Conservation (phyloP, 53 echinoderm and acorn worm genomes). For the Pentamera pediparva region DNA sequence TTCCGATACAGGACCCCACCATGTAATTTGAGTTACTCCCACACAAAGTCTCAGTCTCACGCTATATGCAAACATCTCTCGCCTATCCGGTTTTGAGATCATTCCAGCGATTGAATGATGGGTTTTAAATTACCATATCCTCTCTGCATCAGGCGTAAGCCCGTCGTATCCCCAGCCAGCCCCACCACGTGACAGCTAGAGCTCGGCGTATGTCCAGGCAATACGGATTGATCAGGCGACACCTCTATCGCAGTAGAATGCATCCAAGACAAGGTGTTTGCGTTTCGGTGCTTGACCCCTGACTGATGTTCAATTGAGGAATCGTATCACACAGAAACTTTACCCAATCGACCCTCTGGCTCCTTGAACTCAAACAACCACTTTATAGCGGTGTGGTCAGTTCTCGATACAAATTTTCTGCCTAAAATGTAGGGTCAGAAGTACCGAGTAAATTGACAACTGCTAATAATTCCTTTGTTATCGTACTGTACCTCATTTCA, state of each 20-base stretch:
- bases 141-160: neutral
- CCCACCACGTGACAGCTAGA: neutral
- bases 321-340: neutral
- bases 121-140: neutral
- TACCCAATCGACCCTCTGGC: neutral
- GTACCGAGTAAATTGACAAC: neutral
- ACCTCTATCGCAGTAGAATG: neutral
- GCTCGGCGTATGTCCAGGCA: neutral
- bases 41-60: neutral
- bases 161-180: neutral
- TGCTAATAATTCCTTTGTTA: neutral
- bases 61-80: neutral
- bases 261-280: neutral
- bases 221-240: neutral
- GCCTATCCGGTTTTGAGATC: neutral
- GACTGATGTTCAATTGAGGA: neutral
- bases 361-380: neutral
- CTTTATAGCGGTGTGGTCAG: neutral
- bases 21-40: neutral
- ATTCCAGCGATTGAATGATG: neutral
- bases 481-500: neutral
- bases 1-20: neutral
- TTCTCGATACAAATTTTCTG: neutral
- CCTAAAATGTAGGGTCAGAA: neutral
- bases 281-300: neutral